A percentile compares a stretch with the other conserved stretches of the same genome.
phyloP scores from a whole-genome alignment of 2,888 invertebrate genomes.

The Habroteleia sp. region DNA sequence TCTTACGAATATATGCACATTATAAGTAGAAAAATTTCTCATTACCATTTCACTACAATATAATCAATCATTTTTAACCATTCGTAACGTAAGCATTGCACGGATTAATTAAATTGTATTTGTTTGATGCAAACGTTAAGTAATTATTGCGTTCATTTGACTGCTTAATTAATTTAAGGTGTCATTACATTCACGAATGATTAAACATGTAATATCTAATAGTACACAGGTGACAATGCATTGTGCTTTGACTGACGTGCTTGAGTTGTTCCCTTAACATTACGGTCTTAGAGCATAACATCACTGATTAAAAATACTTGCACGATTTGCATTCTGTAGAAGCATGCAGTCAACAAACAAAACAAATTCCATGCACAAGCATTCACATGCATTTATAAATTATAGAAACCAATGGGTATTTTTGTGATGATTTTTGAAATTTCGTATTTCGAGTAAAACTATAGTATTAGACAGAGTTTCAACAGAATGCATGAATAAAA shows the following conservation, averaged over 20 bases:
- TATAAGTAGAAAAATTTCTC: too few species aligned
- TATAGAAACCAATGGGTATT: background rate
- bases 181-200: constrained; percentile 33
- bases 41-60: too few species aligned
- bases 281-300: constrained; percentile 47
- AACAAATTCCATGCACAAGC: constrained; percentile 49
- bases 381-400: constrained; percentile 39
- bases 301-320: constrained; percentile 35
- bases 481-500: constrained; percentile 44
- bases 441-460: background rate
- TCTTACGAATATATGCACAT: too few species aligned
- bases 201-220: constrained; percentile 30
- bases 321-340: constrained; percentile 54
- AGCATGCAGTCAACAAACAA: constrained; percentile 46
- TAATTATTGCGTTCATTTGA: background rate
- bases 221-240: constrained; percentile 68
- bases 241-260: constrained; percentile 70
- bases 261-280: constrained; percentile 56
- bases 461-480: constrained; percentile 32
- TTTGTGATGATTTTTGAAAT: too few species aligned
- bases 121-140: too few species aligned
- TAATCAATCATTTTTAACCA: too few species aligned
- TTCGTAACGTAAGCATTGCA: too few species aligned
- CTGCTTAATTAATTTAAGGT: background rate
- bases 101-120: too few species aligned